Conservation (phyloP, 2,888 invertebrate species). For the Psococerastis gibbosa region DNA sequence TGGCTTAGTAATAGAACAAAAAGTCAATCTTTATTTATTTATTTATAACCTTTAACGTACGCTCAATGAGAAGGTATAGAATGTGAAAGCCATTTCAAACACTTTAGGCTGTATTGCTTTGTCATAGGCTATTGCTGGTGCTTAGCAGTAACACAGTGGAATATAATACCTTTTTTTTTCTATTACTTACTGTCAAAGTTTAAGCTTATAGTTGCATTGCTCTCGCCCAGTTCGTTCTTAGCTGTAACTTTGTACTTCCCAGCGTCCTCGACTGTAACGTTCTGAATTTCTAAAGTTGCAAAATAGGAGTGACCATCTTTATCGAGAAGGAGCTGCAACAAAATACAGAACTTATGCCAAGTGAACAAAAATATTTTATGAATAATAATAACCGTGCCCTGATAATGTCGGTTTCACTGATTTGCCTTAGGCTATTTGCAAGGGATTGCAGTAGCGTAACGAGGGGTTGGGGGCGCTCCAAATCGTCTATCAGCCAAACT, state of each 20-base stretch:
- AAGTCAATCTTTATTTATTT: no score
- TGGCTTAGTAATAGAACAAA: no score
- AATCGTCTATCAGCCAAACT: no score
- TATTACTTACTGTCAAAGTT: conserved; percentile 91
- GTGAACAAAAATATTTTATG: no score
- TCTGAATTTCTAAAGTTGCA: conserved; percentile 80
- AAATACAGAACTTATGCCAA: no score
- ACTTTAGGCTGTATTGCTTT: conserved; percentile 5
- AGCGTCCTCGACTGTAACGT: conserved; percentile 91
- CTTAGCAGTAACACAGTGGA: conserved; percentile 12
- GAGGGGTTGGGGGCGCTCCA: no score
- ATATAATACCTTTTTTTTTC: conserved; percentile 12
- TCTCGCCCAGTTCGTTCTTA: conserved; percentile 94
- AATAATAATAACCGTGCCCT: no score
- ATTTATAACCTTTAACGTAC: not conserved
- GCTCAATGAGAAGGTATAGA: conserved; percentile 25
- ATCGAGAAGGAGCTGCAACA: no score
- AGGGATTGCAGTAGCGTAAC: no score
- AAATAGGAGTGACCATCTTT: conserved; percentile 88
- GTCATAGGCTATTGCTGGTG: conserved; percentile 12
- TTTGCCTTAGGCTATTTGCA: no score
- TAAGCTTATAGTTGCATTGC: conserved; percentile 89
- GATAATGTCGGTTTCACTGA: no score
- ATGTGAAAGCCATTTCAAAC: conserved; percentile 19
- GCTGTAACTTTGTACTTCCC: conserved; percentile 94